These are phyloP conservation scores for Anthonomus grandis DNA, from an alignment of 1,140 invertebrate species.

Conservation along the genomic window DNA sequence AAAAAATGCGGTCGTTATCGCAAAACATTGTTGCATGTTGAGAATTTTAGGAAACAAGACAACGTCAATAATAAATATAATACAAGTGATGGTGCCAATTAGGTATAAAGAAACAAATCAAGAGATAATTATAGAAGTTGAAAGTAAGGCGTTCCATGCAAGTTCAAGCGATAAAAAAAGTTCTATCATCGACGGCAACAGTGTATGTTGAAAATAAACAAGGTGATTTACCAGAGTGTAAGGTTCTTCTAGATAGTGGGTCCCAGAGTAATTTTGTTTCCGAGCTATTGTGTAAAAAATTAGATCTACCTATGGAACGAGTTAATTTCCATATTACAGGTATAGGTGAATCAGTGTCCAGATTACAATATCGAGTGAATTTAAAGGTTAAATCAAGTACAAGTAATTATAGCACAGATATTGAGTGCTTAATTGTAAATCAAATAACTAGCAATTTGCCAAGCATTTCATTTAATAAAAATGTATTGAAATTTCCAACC, in stretches of 20 bases:
- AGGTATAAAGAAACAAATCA: too few species aligned
- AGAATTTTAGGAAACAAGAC: not conserved
- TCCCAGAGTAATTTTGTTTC: conserved; percentile 17
- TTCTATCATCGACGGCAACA: conserved; percentile 22
- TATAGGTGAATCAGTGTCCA: not conserved
- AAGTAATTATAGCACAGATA: not conserved
- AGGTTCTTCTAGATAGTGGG: conserved; percentile 21
- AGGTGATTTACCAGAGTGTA: conserved; percentile 2
- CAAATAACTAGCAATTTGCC: not conserved
- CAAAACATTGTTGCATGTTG: conserved; percentile 2
- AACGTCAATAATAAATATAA: not conserved
- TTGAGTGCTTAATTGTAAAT: not conserved
- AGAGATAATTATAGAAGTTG: too few species aligned
- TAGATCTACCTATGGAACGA: not conserved
- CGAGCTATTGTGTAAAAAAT: not conserved
- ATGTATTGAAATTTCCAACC: not conserved
- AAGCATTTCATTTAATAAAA: not conserved
- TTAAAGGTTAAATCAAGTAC: not conserved
- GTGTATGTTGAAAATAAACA: conserved; percentile 3
- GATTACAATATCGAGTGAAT: not conserved
- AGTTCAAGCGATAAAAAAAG: not conserved
- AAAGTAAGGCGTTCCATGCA: not conserved
- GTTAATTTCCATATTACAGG: not conserved
- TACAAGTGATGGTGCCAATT: not conserved
- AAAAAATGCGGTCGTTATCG: not conserved